Base-by-base conservation (phyloP, 2,888 invertebrate species). In the Cotesia congregata region DNA sequence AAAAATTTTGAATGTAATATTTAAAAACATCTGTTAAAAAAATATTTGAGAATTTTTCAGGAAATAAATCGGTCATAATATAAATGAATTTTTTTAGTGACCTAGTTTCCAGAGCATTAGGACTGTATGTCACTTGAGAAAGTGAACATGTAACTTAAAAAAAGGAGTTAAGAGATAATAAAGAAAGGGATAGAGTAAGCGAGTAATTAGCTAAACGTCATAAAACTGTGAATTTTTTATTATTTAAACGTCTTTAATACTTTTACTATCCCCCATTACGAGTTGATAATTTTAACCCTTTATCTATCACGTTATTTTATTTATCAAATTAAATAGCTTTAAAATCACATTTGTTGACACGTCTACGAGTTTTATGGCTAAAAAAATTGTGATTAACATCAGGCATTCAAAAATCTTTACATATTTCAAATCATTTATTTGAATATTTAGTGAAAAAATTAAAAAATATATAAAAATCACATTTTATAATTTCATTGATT, bases 151-250 rank as follows among this genome's bases (percentile, higher is more conserved):
- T 50, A 50, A 50, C 12, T 50, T 12, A 12, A 50, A 4, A 50
- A 50, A 50, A 50, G 12, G 12, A 12, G 12, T 12, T 50, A 50
- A 50, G 12, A 50, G 9, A 50, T 7, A 50, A 50, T 12, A 69
- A 12, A 50, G 50, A 50, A 12, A 50, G 50, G 12, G 50, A 50
- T 12, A 50, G 50, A 50, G 50, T 50, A 7, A 50, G 12, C 12
- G 61, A 72, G 71, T 41, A 72, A 76, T 76, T 72, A 76, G 72
- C 76, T 72, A 7, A 59, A 20, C 72, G 60, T 59, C 60, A 38
- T 62, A 38, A 65, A 39, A 20, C 71, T n/a, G 60, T 70, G 39
- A 71, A 65, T 75, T 75, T 67, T 65, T 67, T 38, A 39, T 12
- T 38, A 65, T 65, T 9, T 12, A 38, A 30, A 65, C 38, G 30